phyloP scores from a whole-genome alignment of 1,140 invertebrate species.

The Procambarus virginalis region DNA sequence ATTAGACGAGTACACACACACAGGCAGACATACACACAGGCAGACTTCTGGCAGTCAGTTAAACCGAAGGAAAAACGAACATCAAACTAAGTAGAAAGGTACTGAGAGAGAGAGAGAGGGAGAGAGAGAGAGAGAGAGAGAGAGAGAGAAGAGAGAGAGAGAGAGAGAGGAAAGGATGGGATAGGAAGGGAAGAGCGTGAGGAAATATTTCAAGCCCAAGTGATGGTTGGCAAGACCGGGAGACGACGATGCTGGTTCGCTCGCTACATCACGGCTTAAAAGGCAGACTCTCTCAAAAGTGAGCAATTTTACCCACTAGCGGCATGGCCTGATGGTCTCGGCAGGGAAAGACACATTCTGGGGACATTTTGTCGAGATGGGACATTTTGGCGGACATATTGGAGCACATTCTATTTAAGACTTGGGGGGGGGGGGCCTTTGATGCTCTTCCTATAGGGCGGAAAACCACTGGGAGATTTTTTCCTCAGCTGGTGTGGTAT shows the following conservation, averaged over 20 bases:
- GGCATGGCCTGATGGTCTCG: conserved; percentile 6
- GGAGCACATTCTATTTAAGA: conserved; percentile 9
- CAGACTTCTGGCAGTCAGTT: too few species aligned
- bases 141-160: too few species aligned
- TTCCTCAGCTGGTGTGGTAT: background rate
- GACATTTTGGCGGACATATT: conserved; percentile 15
- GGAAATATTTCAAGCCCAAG: background rate
- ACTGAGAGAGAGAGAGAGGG: background rate
- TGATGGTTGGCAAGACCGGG: background rate
- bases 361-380: conserved; percentile 17
- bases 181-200: background rate
- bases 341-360: conserved; percentile 1
- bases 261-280: background rate
- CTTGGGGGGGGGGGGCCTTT: background rate
- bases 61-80: too few species aligned
- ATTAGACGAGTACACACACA: too few species aligned
- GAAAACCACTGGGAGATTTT: background rate
- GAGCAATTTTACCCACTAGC: conserved; percentile 18
- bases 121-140: too few species aligned
- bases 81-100: background rate
- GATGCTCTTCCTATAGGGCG: background rate
- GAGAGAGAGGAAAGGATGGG: background rate
- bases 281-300: conserved; percentile 13
- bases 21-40: too few species aligned
- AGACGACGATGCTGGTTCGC: background rate